A percentile compares a stretch with the other conserved stretches of the same genome.
Evolutionary conservation across 2,888 invertebrate species (phyloP).

Genomic region (Eupithecia vulgata): DNA sequence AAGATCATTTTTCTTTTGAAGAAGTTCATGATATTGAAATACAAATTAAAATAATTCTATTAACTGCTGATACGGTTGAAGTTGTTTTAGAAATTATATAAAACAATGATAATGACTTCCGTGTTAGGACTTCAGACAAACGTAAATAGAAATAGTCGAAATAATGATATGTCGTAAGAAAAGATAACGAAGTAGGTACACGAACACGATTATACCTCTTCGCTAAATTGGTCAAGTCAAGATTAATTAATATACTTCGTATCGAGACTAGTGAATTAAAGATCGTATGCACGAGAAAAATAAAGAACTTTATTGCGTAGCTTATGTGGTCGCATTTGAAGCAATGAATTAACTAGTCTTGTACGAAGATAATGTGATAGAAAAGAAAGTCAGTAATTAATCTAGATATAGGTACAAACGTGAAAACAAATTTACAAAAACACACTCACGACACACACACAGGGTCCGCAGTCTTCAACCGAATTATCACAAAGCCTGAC

Average conservation of each 20-base stretch:
- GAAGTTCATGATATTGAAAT: slow-evolving; percentile 60
- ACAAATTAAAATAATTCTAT: slow-evolving; percentile 57
- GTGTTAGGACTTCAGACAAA: slow-evolving; percentile 25
- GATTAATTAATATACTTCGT: slow-evolving; percentile 21
- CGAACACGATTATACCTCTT: slow-evolving; percentile 17
- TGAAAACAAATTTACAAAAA: slow-evolving; percentile 66
- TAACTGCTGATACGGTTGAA: slow-evolving; percentile 48
- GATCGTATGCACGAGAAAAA: not conserved
- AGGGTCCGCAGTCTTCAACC: slow-evolving; percentile 76
- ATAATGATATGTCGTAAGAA: slow-evolving; percentile 15
- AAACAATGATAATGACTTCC: slow-evolving; percentile 47
- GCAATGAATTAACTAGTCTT: slow-evolving; percentile 26
- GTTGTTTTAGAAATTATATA: slow-evolving; percentile 53
- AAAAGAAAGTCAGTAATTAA: slow-evolving; percentile 50
- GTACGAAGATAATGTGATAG: slow-evolving; percentile 45
- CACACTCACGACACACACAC: slow-evolving; percentile 74
- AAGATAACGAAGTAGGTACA: slow-evolving; percentile 10
- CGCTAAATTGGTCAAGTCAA: slow-evolving; percentile 13
- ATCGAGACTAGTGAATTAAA: slow-evolving; percentile 29
- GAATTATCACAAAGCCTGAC: slow-evolving; percentile 76
- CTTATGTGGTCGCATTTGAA: not conserved
- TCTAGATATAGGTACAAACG: slow-evolving; percentile 68
- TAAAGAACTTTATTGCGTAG: not conserved
- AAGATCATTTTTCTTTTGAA: slow-evolving; percentile 55
- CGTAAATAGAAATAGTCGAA: slow-evolving; percentile 19